Evolutionary conservation across 2,888 invertebrate genomes (phyloP).

Genomic region (Andricus curvator): DNA sequence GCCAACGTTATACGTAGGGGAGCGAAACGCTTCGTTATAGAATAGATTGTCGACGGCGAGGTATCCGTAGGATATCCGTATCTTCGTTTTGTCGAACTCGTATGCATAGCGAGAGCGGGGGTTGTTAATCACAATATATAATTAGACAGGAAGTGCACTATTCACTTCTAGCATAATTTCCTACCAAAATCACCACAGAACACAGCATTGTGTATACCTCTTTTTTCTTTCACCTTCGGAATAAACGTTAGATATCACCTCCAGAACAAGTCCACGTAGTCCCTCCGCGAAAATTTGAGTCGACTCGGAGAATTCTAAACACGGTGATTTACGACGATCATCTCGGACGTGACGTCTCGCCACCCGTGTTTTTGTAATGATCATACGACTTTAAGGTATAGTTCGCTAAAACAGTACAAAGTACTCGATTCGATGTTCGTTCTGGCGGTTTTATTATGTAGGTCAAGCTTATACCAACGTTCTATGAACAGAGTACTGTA

Average conservation of each 20-base stretch:
- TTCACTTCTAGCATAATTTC: constrained; percentile 49
- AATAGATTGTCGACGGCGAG: constrained; percentile 54
- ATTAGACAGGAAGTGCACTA: constrained; percentile 26
- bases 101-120: constrained; percentile 59
- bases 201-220: constrained; percentile 33
- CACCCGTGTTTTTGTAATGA: constrained; percentile 54
- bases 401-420: constrained; percentile 57
- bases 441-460: constrained; percentile 49
- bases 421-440: constrained; percentile 46
- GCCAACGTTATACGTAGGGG: constrained; percentile 51
- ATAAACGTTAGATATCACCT: constrained; percentile 45
- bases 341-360: constrained; percentile 18
- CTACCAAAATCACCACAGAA: constrained; percentile 45
- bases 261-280: neutral
- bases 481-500: constrained; percentile 30
- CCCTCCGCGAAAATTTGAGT: constrained; percentile 12
- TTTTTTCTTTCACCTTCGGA: constrained; percentile 32
- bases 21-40: constrained; percentile 42
- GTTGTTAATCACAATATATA: constrained; percentile 44
- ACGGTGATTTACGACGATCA: constrained; percentile 33
- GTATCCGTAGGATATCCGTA: constrained; percentile 65
- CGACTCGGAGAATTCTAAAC: neutral
- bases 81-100: constrained; percentile 62
- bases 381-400: constrained; percentile 54
- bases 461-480: constrained; percentile 47